Conservation (phyloP, 2,797 vertebrate species). For the Remorina albescens region DNA sequence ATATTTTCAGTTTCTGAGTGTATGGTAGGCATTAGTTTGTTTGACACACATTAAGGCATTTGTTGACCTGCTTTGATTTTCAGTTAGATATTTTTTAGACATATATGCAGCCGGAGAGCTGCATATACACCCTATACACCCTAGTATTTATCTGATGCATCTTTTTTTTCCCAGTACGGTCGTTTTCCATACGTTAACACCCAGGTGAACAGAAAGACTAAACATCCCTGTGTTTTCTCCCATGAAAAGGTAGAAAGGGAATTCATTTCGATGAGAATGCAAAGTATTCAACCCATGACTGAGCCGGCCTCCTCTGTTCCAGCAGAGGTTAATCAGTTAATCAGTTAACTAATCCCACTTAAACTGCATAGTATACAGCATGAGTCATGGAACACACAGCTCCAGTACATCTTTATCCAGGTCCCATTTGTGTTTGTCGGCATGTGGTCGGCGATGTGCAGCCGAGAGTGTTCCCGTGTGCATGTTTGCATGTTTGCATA, state of each 20-base stretch:
- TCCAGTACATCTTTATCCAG: slow-evolving; percentile 69
- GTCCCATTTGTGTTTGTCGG: slow-evolving; percentile 9
- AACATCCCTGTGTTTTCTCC: not conserved
- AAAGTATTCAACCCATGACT: slow-evolving; percentile 4
- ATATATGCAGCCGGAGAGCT: not conserved
- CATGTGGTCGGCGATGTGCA: slow-evolving; percentile 27
- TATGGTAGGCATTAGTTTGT: not conserved
- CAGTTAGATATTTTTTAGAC: not conserved
- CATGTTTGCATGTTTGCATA: slow-evolving; percentile 36
- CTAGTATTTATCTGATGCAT: not conserved
- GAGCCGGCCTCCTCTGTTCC: not conserved
- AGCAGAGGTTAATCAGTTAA: slow-evolving; percentile 59
- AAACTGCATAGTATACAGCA: slow-evolving; percentile 53
- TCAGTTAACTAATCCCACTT: slow-evolving; percentile 62
- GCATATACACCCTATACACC: too few relatives aligned
- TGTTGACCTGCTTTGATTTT: not conserved
- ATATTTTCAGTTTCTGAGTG: too few relatives aligned
- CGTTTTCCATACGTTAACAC: not conserved
- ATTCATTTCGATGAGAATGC: slow-evolving; percentile 7
- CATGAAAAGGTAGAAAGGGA: not conserved
- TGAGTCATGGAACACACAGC: slow-evolving; percentile 51
- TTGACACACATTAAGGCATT: not conserved
- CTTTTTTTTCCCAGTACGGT: slow-evolving; percentile 1
- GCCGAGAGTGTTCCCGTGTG: slow-evolving; percentile 27
- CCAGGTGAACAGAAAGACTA: not conserved